Base-by-base conservation (phyloP, 2,888 invertebrate genomes). In the Zhuqinia jingwanae region DNA sequence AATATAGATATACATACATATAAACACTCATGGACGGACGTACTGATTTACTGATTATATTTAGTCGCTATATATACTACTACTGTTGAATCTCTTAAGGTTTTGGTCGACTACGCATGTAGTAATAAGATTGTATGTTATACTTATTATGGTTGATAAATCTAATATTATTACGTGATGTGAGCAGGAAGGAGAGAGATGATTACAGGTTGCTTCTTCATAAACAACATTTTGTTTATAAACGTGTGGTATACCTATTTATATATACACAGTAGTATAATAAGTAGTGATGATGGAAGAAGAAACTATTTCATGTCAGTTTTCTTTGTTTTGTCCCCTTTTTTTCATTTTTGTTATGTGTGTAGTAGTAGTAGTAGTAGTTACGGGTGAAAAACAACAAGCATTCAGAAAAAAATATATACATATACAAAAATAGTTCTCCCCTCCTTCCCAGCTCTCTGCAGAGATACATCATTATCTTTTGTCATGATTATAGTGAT, bases 401-500 rank as follows among this genome's bases (percentile, higher is more conserved):
- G 45, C 77, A 42, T 42, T 11, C n/a, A 56, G 22, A 25, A 78
- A 47, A 56, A 56, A 25, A 65, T n/a, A n/a, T n/a, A n/a, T n/a
- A n/a, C n/a, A 68, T 65, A 17, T 25, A 81, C 50, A 60, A 73
- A 82, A 82, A 82, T 77, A 83, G 20, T 22, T 77, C 45, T 68
- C 76, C 77, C 83, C 76, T 63, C 45, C 20, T 36, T 47, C 20
- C 20, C 60, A 36, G 25, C 63, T 78, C 63, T 60, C 42, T 63
- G 15, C 30, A 22, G 22, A 77, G 76, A 47, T 73, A 42, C 76
- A 76, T 83, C 76, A 83, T 84, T 85, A 79, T 73, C 79, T 75
- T 50, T 70, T 77, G 70, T 45, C 42, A 22, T 73, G 85, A 85
- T 85, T 85, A 85, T 85, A 80, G 85, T 85, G 73, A 85, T 85